These are phyloP conservation scores for Agriotes lineatus DNA, from an alignment of 2,888 invertebrate species.

Conservation along the genomic window DNA sequence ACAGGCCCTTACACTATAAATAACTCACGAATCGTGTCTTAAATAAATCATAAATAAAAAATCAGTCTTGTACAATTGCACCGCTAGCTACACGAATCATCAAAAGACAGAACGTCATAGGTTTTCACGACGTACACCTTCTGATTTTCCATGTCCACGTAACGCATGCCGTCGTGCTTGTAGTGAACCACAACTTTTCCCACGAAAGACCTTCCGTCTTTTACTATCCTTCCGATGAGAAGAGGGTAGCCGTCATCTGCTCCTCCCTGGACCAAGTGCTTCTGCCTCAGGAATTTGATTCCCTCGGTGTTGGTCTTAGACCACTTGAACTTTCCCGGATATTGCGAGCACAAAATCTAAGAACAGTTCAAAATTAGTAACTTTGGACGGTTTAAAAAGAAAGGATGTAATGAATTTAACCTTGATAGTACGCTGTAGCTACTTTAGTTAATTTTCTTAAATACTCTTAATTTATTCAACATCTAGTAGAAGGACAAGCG, in stretches of 20 bases:
- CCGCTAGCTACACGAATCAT: neutral
- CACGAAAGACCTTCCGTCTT: neutral
- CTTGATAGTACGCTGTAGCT: no score
- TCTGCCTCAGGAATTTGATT: neutral
- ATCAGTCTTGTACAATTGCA: no score
- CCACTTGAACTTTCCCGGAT: constrained; percentile 3
- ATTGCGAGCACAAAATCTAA: neutral
- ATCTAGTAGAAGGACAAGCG: no score
- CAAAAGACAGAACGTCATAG: constrained; percentile 6
- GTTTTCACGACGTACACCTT: neutral
- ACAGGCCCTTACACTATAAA: no score
- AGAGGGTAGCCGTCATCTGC: neutral
- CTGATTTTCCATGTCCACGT: neutral
- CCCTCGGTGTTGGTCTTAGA: neutral
- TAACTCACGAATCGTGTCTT: no score
- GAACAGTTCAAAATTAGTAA: no score
- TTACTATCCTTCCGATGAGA: constrained; percentile 1
- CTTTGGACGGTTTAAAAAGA: no score
- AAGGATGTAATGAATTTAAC: no score
- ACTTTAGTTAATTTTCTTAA: no score
- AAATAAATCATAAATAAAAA: no score
- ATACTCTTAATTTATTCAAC: no score
- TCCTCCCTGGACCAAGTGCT: constrained; percentile 7
- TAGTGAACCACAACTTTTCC: constrained; percentile 12
- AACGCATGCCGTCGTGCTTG: neutral